Base-by-base conservation (phyloP, 2,888 invertebrate species). In the Drosophila ustulata region DNA sequence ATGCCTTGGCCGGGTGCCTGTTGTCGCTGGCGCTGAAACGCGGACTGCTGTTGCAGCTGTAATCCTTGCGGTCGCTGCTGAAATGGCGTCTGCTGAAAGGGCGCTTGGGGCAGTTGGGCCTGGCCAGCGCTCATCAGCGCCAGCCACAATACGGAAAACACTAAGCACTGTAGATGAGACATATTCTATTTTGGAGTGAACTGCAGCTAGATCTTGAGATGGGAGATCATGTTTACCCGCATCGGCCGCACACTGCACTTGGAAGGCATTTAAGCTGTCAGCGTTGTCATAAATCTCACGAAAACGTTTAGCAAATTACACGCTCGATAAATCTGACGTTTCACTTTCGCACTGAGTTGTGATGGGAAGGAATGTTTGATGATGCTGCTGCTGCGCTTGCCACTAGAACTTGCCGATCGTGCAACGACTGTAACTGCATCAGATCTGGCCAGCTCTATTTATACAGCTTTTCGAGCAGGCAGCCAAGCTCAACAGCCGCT, bases 81-180 rank as follows among this genome's bases (percentile, higher is more conserved):
- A 23, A 87, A 92, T 3, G 90, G 86, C 45, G 89, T 68, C 76
- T 90, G 90, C 71, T 89, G 87, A 68, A 90, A 90, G 45, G 90
- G 63, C 26, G 89, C 74, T 46, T 58, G 73, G 3, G 82, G 77
- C 37, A 87, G 34, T 62, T 85, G 85, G 3, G 80, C 87, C 23
- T 39, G 67, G 23, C 66, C 59, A 4, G 50, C 43, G 52, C 46
- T 59, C 2, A 70, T 25, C 46, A 81, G 32, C 52, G 67, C 34
- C 53, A 82, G 47, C 53, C 65, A 55, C 28, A 70, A 51, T 25
- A 74, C 50, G 37, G 37, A 30, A 6, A 71, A 57, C 49, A 76
- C 66, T 23, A 57, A 13, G 46, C 50, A 72, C 75, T 75, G 47
- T 0, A 55, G 32, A 57, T 46, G 39, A 45, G 11, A 56, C n/a